Evolutionary conservation across 2,888 invertebrate species (phyloP), one percentile per base, ranked within the genome.

Genomic region (Thera obeliscata): DNA sequence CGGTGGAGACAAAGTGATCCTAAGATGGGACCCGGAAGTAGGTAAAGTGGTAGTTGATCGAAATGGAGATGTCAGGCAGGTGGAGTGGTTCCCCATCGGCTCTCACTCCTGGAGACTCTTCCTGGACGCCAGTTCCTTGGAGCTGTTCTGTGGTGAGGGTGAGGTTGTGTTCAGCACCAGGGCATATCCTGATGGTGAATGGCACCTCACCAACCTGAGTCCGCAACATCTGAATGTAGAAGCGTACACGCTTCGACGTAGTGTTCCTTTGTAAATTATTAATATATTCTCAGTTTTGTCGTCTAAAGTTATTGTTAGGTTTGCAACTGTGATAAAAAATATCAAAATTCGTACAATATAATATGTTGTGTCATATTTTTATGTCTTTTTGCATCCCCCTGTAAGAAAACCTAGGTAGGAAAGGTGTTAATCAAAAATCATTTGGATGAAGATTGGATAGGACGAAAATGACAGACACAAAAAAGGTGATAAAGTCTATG

Each of bases 91-190:
- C 35, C 89, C 89, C 1, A 77, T 85, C 3, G 77, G 76, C 0
- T 81, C 84, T 0, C 74, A 73, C 22, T 65, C 75, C 1, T 90
- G 88, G 90, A 83, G 90, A 63, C 77, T 93, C 1, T 93, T 91
- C 75, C 72, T 93, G 4, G 93, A 93, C 64, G 81, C 92, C 2
- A 91, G 91, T 74, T 91, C 92, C 2, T 41, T 93, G 64, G 93
- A 93, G 71, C 69, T 92, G 54, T 93, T 93, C 78, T 93, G 93
- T 59, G 93, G 93, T 0, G 89, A 90, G 71, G 93, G 93, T 0
- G 93, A 93, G 65, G 91, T 89, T 1, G 92, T 93, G 0, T 91
- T 93, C 74, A 93, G 93, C 69, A 85, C 81, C n/a, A 82, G 93
- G 61, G 82, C 88, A 1, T 91, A 80, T 62, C 89, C 91, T 43